Percentiles rank a stretch among this genome's conserved stretches.
phyloP scores from a whole-genome alignment of 2,888 invertebrate genomes.

The Brachypalpus laphriformis region DNA sequence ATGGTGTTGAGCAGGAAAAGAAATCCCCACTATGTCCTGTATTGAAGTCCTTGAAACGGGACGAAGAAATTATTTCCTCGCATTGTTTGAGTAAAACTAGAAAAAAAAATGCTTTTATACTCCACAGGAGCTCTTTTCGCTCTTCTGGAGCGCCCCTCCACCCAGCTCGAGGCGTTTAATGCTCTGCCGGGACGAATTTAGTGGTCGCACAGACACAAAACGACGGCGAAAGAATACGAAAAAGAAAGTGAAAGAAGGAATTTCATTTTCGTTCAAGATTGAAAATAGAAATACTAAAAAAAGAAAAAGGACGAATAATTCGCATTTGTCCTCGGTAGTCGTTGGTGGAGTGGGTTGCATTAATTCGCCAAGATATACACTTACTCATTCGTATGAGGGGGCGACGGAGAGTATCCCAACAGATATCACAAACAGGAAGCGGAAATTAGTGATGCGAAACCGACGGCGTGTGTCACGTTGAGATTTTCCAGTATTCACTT shows the following conservation, averaged over 20 bases:
- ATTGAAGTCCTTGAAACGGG: constrained; percentile 53
- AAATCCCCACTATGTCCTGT: constrained; percentile 17
- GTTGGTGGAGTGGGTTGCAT: constrained; percentile 23
- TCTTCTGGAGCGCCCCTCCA: background rate
- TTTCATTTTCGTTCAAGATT: constrained; percentile 70
- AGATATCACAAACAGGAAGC: constrained; percentile 66
- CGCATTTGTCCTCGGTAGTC: constrained; percentile 26
- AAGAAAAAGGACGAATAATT: constrained; percentile 52
- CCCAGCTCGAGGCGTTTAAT: constrained; percentile 50
- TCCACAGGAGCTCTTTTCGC: constrained; percentile 1
- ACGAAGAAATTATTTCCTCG: constrained; percentile 65
- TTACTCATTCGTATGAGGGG: background rate
- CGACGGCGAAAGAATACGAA: constrained; percentile 15
- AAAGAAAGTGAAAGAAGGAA: constrained; percentile 70
- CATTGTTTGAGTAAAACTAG: constrained; percentile 61
- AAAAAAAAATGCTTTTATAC: constrained; percentile 48
- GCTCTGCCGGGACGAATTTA: constrained; percentile 62
- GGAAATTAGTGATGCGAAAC: constrained; percentile 71
- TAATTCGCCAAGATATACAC: constrained; percentile 42
- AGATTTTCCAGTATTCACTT: constrained; percentile 51
- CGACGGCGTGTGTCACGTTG: constrained; percentile 58
- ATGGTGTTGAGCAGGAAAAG: constrained; percentile 14
- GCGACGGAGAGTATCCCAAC: background rate
- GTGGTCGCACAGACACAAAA: constrained; percentile 52
- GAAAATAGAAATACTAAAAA: constrained; percentile 23